Evolutionary conservation across 2,797 vertebrate species (phyloP).

Genomic region (Perdix hodgsoniae): DNA sequence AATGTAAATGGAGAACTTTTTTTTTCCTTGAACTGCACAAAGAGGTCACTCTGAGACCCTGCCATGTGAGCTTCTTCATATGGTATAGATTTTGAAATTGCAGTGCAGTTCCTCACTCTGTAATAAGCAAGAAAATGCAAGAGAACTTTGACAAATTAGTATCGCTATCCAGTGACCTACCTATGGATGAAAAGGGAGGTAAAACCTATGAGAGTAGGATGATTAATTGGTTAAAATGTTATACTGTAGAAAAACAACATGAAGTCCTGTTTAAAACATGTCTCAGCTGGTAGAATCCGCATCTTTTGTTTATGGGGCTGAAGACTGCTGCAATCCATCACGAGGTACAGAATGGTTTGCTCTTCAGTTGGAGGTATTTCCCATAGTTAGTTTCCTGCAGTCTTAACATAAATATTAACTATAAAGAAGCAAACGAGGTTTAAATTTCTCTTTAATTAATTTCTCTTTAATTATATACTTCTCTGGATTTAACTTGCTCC

Average conservation of each 20-base stretch:
- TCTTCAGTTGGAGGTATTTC: background rate
- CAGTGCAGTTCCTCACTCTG: background rate
- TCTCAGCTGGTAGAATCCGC: background rate
- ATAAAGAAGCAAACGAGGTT: background rate
- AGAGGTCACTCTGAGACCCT: background rate
- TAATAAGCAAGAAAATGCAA: slow-evolving; percentile 40
- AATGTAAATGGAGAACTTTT: background rate
- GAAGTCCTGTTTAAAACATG: background rate
- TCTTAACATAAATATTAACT: background rate
- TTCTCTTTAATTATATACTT: background rate
- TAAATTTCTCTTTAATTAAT: background rate
- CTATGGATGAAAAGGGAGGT: background rate
- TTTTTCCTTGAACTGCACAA: background rate
- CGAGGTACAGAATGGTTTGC: background rate
- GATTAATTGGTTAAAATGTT: slow-evolving; percentile 15
- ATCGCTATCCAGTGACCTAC: slow-evolving; percentile 19
- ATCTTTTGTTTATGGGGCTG: background rate
- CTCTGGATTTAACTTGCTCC: background rate
- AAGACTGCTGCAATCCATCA: background rate
- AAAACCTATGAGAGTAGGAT: background rate
- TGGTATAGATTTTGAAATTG: slow-evolving; percentile 34
- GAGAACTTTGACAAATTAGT: slow-evolving; percentile 54
- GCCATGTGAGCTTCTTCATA: background rate
- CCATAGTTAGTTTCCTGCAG: background rate
- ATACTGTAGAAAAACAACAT: fast-evolving